Conservation (phyloP, 2,888 invertebrate species). For the Thumatha senex region DNA sequence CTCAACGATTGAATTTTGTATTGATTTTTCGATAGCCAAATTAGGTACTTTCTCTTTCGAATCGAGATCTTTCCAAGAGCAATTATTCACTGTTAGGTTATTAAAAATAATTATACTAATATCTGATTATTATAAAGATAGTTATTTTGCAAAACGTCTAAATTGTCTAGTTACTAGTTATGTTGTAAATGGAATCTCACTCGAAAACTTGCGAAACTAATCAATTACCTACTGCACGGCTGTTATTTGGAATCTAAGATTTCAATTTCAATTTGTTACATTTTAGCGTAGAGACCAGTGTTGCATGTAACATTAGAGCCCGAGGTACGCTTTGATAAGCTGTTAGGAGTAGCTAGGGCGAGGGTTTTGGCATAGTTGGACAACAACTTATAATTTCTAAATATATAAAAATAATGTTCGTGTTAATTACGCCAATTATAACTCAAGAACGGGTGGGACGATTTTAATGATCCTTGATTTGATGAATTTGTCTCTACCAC, state of each 20-base stretch:
- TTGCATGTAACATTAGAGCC: no score
- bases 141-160: constrained; percentile 6
- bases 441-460: no score
- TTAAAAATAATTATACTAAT: constrained; percentile 23
- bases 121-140: constrained; percentile 19
- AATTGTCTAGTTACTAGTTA: background rate
- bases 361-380: no score
- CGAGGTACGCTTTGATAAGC: no score
- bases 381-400: no score
- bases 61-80: constrained; percentile 21
- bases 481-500: no score
- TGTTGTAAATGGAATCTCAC: background rate
- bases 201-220: background rate
- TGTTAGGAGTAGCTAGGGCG: no score
- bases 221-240: background rate
- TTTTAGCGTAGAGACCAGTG: no score
- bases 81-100: constrained; percentile 31
- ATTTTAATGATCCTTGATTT: no score
- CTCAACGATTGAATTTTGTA: constrained; percentile 8
- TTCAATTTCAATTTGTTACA: background rate
- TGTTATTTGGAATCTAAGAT: background rate
- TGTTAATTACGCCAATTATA: no score
- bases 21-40: constrained; percentile 19
- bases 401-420: no score
- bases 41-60: constrained; percentile 33